Evolutionary conservation across 1,140 invertebrate genomes (phyloP).

Genomic region (Drosophila hydei): DNA sequence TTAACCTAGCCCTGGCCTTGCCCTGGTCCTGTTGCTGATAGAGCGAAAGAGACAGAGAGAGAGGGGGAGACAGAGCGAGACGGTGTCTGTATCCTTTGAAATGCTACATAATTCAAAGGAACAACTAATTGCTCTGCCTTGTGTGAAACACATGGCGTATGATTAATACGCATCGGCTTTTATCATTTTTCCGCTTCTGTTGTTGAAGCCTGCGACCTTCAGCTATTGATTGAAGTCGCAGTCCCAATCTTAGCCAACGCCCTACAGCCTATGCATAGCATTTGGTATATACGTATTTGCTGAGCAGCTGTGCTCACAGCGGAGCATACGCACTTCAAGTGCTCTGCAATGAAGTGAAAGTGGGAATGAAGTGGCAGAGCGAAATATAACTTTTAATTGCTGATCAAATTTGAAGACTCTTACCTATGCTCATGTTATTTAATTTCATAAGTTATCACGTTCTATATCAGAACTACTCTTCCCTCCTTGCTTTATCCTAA

Average conservation of each 20-base stretch:
- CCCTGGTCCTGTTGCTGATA: slow-evolving; percentile 1
- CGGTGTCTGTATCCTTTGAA: slow-evolving; percentile 8
- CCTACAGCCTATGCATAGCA: slow-evolving; percentile 36
- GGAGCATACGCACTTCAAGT: slow-evolving; percentile 1
- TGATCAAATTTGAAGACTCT: too few relatives aligned
- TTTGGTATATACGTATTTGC: slow-evolving; percentile 12
- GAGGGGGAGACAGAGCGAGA: neutral
- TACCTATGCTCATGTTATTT: too few relatives aligned
- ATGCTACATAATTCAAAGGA: slow-evolving; percentile 53
- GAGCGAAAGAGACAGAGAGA: neutral
- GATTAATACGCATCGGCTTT: slow-evolving; percentile 63
- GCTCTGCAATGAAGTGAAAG: neutral
- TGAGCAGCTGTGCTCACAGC: neutral
- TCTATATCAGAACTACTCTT: too few relatives aligned
- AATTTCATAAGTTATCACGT: too few relatives aligned
- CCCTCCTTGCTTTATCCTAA: too few relatives aligned
- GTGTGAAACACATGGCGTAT: slow-evolving; percentile 70
- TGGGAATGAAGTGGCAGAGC: too few relatives aligned
- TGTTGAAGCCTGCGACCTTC: slow-evolving; percentile 58
- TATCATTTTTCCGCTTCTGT: slow-evolving; percentile 52
- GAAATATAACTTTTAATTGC: too few relatives aligned
- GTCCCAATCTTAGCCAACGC: slow-evolving; percentile 47
- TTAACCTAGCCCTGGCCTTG: slow-evolving; percentile 12
- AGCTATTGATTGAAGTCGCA: slow-evolving; percentile 63
- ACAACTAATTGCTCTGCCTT: slow-evolving; percentile 48